phyloP scores from a whole-genome alignment of 1,140 invertebrate species.

The Eurosta solidaginis region DNA sequence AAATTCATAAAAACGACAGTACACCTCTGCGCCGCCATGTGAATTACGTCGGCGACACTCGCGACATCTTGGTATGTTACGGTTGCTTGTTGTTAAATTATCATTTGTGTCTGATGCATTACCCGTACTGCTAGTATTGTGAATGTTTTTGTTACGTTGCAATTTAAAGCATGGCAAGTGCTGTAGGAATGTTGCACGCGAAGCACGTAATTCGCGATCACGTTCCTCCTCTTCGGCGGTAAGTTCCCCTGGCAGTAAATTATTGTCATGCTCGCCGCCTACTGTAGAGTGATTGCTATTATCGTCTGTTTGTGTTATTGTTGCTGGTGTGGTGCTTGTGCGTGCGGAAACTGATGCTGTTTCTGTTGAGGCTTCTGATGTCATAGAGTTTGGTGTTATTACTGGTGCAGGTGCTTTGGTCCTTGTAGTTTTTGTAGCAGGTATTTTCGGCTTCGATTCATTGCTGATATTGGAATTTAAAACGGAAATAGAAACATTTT shows the following conservation, averaged over 20 bases:
- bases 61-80: conserved; percentile 45
- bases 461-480: too few species aligned
- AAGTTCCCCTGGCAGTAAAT: conserved; percentile 16
- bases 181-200: conserved; percentile 46
- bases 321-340: not conserved
- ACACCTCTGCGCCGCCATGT: conserved; percentile 65
- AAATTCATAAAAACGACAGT: conserved; percentile 96
- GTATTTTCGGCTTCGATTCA: too few species aligned
- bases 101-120: conserved; percentile 9
- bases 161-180: conserved; percentile 54
- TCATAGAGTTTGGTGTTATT: not conserved
- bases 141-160: not conserved
- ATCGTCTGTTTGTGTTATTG: not conserved
- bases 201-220: conserved; percentile 43
- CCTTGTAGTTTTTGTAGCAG: too few species aligned
- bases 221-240: conserved; percentile 40
- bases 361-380: not conserved
- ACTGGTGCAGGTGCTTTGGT: not conserved
- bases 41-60: conserved; percentile 43
- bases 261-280: conserved; percentile 9
- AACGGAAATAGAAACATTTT: too few species aligned
- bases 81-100: not conserved
- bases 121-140: not conserved
- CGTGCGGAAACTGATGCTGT: not conserved
- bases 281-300: not conserved